Base-by-base conservation (phyloP, 2,888 invertebrate genomes). In the Aphidoletes aphidimyza region DNA sequence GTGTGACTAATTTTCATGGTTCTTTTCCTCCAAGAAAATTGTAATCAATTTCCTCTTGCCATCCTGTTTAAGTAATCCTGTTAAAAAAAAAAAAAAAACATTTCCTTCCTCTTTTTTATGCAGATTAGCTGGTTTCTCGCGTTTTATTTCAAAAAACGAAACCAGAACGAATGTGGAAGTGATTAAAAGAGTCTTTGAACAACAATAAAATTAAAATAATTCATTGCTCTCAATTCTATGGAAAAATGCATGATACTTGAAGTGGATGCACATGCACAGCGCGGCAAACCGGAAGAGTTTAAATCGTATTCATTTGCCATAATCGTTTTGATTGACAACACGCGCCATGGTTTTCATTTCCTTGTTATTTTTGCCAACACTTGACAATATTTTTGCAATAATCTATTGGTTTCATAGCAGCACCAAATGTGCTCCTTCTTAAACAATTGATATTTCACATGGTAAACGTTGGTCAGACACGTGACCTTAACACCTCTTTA, bases 331-430 rank as follows among this genome's bases (percentile, higher is more conserved):
- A 81, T 81, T 37, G 37, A 37, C 6, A 37, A 37, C 81, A 81
- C 81, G 81, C 37, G 37, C 22, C 5, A n/a, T n/a, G 37, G n/a
- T n/a, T 11, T 37, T 81, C n/a, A 81, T 81, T 11, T 19, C n/a
- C n/a, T 37, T 37, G 22, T 37, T 81, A 37, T 19, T 36, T 9
- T 81, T n/a, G 37, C 81, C 2, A 14, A 17, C 22, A 81, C 36
- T 36, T 81, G 81, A 81, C 37, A 81, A n/a, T 30, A 69, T 69
- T 69, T n/a, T 69, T 26, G 54, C 54, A 54, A 54, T 47, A 47
- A 47, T 17, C n/a, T 17, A 47, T 2, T 9, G 9, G 17, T 47
- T 17, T 47, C 2, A 47, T 47, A 47, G 9, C 2, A 47, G 17
- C 54, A 54, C 54, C 22, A 54, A 54, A n/a, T n/a, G n/a, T n/a